These are phyloP conservation scores for Gymnothorax reevesii DNA, from an alignment of 2,797 vertebrate species.

Conservation along the genomic window DNA sequence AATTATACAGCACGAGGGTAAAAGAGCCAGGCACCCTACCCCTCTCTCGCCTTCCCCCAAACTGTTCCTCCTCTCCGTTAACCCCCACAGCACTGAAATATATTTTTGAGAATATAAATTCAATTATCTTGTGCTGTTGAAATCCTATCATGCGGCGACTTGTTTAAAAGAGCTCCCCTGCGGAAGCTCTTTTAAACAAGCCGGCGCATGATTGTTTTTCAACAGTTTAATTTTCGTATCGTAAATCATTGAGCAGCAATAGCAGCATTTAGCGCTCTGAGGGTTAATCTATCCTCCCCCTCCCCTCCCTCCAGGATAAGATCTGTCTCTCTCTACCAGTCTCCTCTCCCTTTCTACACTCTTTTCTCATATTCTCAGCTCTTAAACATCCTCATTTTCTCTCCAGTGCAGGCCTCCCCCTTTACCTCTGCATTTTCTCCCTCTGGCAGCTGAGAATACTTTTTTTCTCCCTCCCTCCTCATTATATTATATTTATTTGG, in stretches of 20 bases:
- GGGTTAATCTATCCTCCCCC: not conserved
- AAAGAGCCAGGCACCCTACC: constrained; percentile 49
- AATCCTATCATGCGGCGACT: too few species aligned
- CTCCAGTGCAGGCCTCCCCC: not conserved
- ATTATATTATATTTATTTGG: too few species aligned
- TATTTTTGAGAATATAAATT: too few species aligned
- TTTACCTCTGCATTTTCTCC: constrained; percentile 13
- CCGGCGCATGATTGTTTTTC: too few species aligned
- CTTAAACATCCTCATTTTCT: not conserved
- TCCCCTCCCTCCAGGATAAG: not conserved
- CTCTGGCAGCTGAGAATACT: constrained; percentile 9
- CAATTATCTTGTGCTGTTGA: too few species aligned
- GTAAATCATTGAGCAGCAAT: too few species aligned
- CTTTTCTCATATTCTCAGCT: not conserved
- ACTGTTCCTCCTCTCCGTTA: not conserved
- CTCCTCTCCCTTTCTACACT: not conserved
- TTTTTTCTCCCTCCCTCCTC: not conserved
- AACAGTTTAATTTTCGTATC: too few species aligned
- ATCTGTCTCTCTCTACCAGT: constrained; percentile 33
- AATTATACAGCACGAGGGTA: constrained; percentile 75
- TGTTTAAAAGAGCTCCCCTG: too few species aligned
- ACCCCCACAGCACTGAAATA: not conserved
- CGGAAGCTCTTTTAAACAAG: too few species aligned
- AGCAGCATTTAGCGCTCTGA: too few species aligned
- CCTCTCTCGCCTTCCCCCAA: not conserved